Conservation (phyloP, 2,113 vertebrate species). For the Nothocercus nigrocapillus region DNA sequence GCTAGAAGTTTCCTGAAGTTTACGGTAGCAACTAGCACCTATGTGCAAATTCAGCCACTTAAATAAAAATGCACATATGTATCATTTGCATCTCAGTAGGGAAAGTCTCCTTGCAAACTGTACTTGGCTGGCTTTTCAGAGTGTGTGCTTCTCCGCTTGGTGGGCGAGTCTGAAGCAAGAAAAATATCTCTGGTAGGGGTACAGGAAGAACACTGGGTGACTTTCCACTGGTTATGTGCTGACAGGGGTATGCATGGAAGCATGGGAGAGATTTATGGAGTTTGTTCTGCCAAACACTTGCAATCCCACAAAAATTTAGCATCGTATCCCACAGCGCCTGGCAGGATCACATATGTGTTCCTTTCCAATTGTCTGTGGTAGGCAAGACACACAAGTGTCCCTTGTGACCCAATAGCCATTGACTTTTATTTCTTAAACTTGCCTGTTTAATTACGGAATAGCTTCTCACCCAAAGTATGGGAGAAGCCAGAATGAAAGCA, state of each 20-base stretch:
- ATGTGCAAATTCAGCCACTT: neutral
- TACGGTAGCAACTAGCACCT: neutral
- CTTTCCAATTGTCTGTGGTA: slow-evolving; percentile 39
- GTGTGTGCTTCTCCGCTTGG: neutral
- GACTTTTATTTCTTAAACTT: slow-evolving; percentile 57
- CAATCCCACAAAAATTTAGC: slow-evolving; percentile 42
- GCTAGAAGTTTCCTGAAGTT: neutral
- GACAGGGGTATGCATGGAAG: slow-evolving; percentile 20
- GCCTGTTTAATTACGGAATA: slow-evolving; percentile 39
- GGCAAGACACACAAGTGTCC: neutral
- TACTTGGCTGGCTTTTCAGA: neutral
- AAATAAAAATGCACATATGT: neutral
- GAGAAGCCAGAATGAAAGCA: slow-evolving; percentile 29
- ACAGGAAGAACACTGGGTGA: neutral
- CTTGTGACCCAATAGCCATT: slow-evolving; percentile 53
- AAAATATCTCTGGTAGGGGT: neutral
- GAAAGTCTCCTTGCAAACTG: neutral
- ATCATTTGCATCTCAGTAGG: neutral
- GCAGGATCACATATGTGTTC: slow-evolving; percentile 26
- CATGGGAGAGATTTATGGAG: slow-evolving; percentile 31
- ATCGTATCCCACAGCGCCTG: slow-evolving; percentile 34
- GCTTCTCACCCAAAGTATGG: slow-evolving; percentile 40
- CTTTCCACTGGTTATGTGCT: neutral
- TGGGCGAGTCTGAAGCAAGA: neutral
- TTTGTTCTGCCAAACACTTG: slow-evolving; percentile 46